Percentiles rank a stretch among this genome's conserved stretches.
Conservation (phyloP, 2,888 invertebrate genomes). For the Leptinotarsa juncta region DNA sequence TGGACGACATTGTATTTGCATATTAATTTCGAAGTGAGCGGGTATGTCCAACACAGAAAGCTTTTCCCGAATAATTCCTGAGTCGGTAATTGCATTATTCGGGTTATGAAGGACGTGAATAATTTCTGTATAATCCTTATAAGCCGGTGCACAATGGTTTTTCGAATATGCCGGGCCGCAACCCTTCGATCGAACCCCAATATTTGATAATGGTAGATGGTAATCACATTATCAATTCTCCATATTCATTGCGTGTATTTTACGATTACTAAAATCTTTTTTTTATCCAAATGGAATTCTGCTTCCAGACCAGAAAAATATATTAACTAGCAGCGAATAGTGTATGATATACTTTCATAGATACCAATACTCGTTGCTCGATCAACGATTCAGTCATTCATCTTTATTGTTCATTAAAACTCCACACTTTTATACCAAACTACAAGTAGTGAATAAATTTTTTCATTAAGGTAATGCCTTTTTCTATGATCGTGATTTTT, state of each 20-base stretch:
- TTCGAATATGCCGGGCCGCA: background rate
- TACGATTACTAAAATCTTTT: too few species aligned
- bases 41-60: conserved; percentile 6
- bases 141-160: conserved; percentile 1
- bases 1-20: background rate
- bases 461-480: too few species aligned
- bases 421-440: too few species aligned
- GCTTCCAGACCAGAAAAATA: too few species aligned
- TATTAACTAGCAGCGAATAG: too few species aligned
- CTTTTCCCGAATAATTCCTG: background rate
- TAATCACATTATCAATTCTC: background rate
- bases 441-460: too few species aligned
- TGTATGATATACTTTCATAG: too few species aligned
- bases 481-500: too few species aligned
- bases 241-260: background rate
- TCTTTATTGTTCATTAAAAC: too few species aligned
- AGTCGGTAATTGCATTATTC: background rate
- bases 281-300: too few species aligned
- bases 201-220: background rate
- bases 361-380: too few species aligned
- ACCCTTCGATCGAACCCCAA: background rate
- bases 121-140: background rate
- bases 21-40: background rate
- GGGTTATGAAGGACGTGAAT: background rate
- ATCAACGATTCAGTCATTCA: too few species aligned